Base-by-base conservation (phyloP, 2,888 invertebrate species). In the Oscheius sp. region DNA sequence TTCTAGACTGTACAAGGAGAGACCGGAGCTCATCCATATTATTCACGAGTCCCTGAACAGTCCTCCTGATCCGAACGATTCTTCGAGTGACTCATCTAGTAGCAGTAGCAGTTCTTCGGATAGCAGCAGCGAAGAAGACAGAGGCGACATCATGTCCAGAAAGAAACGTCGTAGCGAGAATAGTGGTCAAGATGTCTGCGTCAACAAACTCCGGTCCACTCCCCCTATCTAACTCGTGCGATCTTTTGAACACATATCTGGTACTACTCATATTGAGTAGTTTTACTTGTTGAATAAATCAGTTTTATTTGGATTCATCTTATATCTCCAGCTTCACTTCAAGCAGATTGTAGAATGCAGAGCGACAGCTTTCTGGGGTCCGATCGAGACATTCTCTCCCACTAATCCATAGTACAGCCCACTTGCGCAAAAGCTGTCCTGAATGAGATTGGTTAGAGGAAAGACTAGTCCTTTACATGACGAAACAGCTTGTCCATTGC, bases 321-420 rank as follows among this genome's bases (percentile, higher is more conserved):
- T 11, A 11, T 50, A 50, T 50, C 5, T 9, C 11, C 13, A 10
- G 32, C 1, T 1, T 80, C 70, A 83, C 73, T 84, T 84, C 42
- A 84, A 58, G 53, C 84, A 84, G 62, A 84, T 84, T 0, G 84
- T 75, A 0, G 84, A 80, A 70, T 84, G 84, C 33, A 84, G 75
- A 59, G 84, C 76, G 5, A 83, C 82, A 13, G 84, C 83, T 47
- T 85, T 85, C 72, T 77, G 74, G n/a, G 78, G 76, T n/a, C 85
- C 85, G n/a, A 85, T 77, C 42, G 68, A 66, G n/a, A 62, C 72
- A 10, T 83, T 73, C 63, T 84, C 83, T 10, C 76, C 84, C 10
- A 85, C 82, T n/a, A 85, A 72, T 58, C 85, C 85, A 70, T 85
- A 85, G 76, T 85, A 85, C 33, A 85, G 76, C 5, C 85, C 83